Evolutionary conservation across 2,113 vertebrate genomes (phyloP).

Genomic region (Oncorhynchus kisutch): DNA sequence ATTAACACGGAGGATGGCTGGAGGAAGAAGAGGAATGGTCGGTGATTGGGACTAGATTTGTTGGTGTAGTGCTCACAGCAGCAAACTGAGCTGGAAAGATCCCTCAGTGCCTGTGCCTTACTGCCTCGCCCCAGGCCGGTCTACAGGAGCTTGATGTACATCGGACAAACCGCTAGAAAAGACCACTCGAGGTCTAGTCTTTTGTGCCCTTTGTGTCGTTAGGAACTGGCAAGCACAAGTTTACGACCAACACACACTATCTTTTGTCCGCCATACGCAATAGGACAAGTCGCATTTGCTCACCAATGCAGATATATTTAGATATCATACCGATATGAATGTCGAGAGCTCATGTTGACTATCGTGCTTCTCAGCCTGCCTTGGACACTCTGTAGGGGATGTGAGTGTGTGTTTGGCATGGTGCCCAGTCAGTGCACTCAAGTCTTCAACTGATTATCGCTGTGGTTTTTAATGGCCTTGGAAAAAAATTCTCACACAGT

Average conservation of each 20-base stretch:
- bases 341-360: neutral
- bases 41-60: neutral
- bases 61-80: neutral
- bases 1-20: neutral
- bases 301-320: neutral
- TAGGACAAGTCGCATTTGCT: neutral
- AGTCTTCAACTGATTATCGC: conserved; percentile 3
- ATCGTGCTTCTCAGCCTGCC: neutral
- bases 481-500: conserved; percentile 9
- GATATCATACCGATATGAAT: neutral
- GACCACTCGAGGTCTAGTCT: neutral
- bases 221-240: neutral
- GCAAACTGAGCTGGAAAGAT: neutral
- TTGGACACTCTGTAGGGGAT: neutral
- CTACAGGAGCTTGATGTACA: neutral
- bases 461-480: conserved; percentile 31
- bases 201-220: neutral
- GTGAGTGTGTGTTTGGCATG: conserved; percentile 26
- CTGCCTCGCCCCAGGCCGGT: neutral
- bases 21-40: neutral
- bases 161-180: neutral
- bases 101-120: neutral
- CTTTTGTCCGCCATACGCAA: neutral
- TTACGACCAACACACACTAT: neutral
- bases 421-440: conserved; percentile 26